Evolutionary conservation across 2,113 vertebrate genomes (phyloP), one percentile per base, ranked within the genome.

Genomic region (Pogonocichla stellata): DNA sequence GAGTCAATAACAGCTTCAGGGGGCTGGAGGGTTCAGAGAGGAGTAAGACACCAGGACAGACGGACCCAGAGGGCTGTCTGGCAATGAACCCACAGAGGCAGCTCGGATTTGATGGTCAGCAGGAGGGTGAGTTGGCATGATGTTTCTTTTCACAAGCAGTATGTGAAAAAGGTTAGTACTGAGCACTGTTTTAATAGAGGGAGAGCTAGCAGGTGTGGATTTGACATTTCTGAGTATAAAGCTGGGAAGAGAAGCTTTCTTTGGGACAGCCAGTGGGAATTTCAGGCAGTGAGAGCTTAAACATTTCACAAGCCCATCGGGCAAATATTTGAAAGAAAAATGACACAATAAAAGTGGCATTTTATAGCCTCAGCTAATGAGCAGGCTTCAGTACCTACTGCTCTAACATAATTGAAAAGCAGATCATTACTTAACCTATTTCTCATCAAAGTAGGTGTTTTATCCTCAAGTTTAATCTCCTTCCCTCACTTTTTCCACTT

Each of bases 321-420:
- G 78, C 74, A 95, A 93, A 95, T 88, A 93, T 65, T 90, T 92
- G 53, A 93, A 90, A 95, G 92, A 88, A 93, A 85, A 91, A 91
- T 48, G 64, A 64, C 57, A 93, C 33, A 85, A 92, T 75, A 96
- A 97, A 95, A 31, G 62, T 71, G 60, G 57, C 51, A 54, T 96
- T 97, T 97, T 95, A 91, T 73, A 91, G 62, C 81, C 74, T 82
- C 42, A 47, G 53, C 47, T 86, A 97, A 91, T 45, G 33, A 96
- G 75, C 23, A 95, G 28, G 36, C 38, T 92, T 93, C 89, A 57
- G 56, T 62, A 93, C 79, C 80, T 83, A 77, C 61, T 88, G 75
- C 54, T 96, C 84, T 71, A 86, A 60, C 11, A 42, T 93, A 94
- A 95, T 19, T 84, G 87, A 93, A 94, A 94, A 87, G 65, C 54